A percentile compares a stretch with the other conserved stretches of the same genome.
These are phyloP conservation scores for Poeciliopsis retropinna DNA, from an alignment of 2,113 vertebrate genomes.

Conservation along the genomic window DNA sequence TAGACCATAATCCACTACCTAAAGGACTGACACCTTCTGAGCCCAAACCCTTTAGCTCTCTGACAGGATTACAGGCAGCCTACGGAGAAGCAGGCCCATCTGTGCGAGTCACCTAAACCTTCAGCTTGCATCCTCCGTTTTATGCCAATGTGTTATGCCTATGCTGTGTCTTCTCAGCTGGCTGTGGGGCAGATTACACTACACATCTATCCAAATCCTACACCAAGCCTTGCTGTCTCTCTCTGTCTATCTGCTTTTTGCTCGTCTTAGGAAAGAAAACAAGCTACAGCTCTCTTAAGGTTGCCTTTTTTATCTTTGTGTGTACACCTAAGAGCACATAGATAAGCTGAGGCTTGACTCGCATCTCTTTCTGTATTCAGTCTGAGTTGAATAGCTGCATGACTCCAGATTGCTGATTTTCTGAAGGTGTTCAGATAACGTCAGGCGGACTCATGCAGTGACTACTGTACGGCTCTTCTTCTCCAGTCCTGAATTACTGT, in stretches of 20 bases:
- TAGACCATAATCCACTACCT: slow-evolving; percentile 69
- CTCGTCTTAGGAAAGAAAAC: slow-evolving; percentile 51
- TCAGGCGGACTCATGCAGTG: slow-evolving; percentile 47
- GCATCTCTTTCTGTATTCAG: slow-evolving; percentile 40
- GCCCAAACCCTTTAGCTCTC: slow-evolving; percentile 75
- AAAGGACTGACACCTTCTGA: slow-evolving; percentile 67
- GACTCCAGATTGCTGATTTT: slow-evolving; percentile 53
- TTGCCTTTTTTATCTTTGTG: slow-evolving; percentile 26
- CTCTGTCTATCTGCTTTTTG: slow-evolving; percentile 38
- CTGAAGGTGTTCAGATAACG: slow-evolving; percentile 53
- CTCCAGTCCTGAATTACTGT: slow-evolving; percentile 32
- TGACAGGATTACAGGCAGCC: slow-evolving; percentile 76
- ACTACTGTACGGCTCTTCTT: slow-evolving; percentile 40
- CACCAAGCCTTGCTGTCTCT: slow-evolving; percentile 18
- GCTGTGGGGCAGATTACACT: slow-evolving; percentile 35
- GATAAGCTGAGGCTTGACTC: slow-evolving; percentile 36
- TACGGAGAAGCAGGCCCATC: slow-evolving; percentile 74
- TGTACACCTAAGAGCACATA: slow-evolving; percentile 18
- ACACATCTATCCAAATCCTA: slow-evolving; percentile 28
- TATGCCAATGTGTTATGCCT: slow-evolving; percentile 38
- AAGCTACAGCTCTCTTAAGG: slow-evolving; percentile 31
- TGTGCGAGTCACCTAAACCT: slow-evolving; percentile 43
- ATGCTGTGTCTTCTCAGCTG: slow-evolving; percentile 41
- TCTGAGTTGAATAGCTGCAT: slow-evolving; percentile 41
- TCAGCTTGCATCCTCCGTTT: slow-evolving; percentile 32